A percentile compares a stretch with the other conserved stretches of the same genome.
Conservation (phyloP, 2,888 invertebrate species). For the Lissonota sp. region DNA sequence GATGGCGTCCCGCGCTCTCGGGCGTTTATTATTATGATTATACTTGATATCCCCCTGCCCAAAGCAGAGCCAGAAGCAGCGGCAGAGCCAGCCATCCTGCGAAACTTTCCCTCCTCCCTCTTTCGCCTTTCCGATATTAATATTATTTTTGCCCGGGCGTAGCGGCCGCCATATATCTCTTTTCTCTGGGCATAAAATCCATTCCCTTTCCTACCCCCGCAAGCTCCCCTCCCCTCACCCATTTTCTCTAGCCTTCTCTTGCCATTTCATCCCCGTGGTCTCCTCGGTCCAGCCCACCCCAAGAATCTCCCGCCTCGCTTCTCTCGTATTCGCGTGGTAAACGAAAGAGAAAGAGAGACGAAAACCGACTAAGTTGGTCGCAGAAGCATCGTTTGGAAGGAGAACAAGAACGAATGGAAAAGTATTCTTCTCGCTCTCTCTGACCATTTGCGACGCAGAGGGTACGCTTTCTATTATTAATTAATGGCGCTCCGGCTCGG, state of each 20-base stretch:
- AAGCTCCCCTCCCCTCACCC: slow-evolving; percentile 64
- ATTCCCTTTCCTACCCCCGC: slow-evolving; percentile 76
- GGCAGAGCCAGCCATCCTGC: slow-evolving; percentile 74
- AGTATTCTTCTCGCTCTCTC: slow-evolving; percentile 53
- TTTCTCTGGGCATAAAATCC: slow-evolving; percentile 82
- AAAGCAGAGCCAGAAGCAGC: slow-evolving; percentile 76
- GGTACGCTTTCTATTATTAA: slow-evolving; percentile 78
- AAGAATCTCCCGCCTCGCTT: slow-evolving; percentile 40
- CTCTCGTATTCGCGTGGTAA: slow-evolving; percentile 40
- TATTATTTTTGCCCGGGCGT: slow-evolving; percentile 84
- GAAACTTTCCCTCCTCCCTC: slow-evolving; percentile 82
- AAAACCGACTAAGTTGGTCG: slow-evolving; percentile 18
- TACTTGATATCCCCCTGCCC: slow-evolving; percentile 83
- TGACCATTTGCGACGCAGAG: slow-evolving; percentile 66
- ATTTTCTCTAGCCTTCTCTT: slow-evolving; percentile 66
- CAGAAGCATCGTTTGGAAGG: slow-evolving; percentile 17
- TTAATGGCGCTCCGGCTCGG: slow-evolving; percentile 79
- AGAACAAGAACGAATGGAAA: slow-evolving; percentile 42
- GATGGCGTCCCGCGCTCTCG: slow-evolving; percentile 78
- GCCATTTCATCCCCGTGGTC: slow-evolving; percentile 36
- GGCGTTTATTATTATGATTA: slow-evolving; percentile 83
- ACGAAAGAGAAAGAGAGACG: slow-evolving; percentile 32
- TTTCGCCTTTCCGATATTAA: slow-evolving; percentile 82
- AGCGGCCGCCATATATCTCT: slow-evolving; percentile 84
- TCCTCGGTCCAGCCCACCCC: slow-evolving; percentile 61